Conservation (phyloP, 2,888 invertebrate genomes). For the Pecten maximus region DNA sequence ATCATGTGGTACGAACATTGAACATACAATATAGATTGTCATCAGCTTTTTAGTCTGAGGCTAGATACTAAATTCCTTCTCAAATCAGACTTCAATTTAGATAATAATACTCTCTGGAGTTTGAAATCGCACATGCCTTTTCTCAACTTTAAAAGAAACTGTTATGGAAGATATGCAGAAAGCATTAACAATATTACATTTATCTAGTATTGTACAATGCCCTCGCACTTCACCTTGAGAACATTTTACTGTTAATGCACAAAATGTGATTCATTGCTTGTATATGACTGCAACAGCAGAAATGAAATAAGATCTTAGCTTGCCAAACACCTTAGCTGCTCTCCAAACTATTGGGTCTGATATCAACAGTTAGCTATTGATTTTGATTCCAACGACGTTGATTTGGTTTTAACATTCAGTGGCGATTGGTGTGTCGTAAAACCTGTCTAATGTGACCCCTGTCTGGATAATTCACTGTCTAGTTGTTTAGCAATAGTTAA, state of each 20-base stretch:
- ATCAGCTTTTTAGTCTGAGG: neutral
- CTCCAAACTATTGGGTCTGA: neutral
- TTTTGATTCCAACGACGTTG: neutral
- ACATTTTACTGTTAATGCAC: neutral
- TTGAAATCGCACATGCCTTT: neutral
- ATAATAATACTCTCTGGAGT: neutral
- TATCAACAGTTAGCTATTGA: slow-evolving; percentile 1
- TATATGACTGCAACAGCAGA: neutral
- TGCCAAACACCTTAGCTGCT: neutral
- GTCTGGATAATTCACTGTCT: neutral
- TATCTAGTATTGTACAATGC: neutral
- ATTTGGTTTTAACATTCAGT: neutral
- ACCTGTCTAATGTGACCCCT: slow-evolving; percentile 10
- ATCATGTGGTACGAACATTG: neutral
- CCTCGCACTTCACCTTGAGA: neutral
- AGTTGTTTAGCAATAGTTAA: neutral
- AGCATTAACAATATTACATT: neutral
- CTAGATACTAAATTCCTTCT: neutral
- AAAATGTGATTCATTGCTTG: neutral
- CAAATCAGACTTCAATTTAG: neutral
- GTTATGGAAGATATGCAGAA: neutral
- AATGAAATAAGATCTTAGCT: neutral
- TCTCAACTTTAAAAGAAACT: neutral
- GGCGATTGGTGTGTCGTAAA: neutral
- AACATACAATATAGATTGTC: slow-evolving; percentile 7